Conservation (phyloP, 1,140 invertebrate species). For the Lutraria rhynchaena region DNA sequence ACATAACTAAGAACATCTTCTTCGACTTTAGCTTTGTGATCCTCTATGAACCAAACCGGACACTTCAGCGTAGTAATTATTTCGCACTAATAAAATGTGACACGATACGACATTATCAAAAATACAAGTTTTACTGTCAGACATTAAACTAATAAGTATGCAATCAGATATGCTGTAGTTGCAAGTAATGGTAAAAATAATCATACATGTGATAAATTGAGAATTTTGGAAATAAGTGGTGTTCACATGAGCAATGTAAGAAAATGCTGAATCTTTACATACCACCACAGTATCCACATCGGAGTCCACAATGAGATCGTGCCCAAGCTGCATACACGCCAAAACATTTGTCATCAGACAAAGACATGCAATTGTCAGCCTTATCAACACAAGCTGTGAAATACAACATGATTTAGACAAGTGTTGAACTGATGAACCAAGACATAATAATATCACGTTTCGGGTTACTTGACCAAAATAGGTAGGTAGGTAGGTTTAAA, state of each 20-base stretch:
- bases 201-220: background rate
- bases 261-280: too few species aligned
- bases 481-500: too few species aligned
- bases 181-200: background rate
- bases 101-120: background rate
- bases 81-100: too few species aligned
- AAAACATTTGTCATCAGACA: slow-evolving; percentile 12
- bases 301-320: slow-evolving; percentile 11
- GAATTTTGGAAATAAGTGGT: background rate
- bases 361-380: background rate
- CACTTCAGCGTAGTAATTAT: too few species aligned
- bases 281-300: slow-evolving; percentile 27
- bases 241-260: background rate
- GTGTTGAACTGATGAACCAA: too few species aligned
- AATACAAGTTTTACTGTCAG: background rate
- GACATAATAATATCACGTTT: too few species aligned
- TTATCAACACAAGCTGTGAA: slow-evolving; percentile 24
- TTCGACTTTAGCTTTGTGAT: too few species aligned
- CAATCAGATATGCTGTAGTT: background rate
- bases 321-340: slow-evolving; percentile 37
- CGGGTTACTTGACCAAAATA: too few species aligned
- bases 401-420: too few species aligned
- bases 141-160: background rate
- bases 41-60: too few species aligned
- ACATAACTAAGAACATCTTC: too few species aligned